Evolutionary conservation across 2,113 vertebrate species (phyloP), one percentile per base, ranked within the genome.

Genomic region (Choloepus hoffmanni): DNA sequence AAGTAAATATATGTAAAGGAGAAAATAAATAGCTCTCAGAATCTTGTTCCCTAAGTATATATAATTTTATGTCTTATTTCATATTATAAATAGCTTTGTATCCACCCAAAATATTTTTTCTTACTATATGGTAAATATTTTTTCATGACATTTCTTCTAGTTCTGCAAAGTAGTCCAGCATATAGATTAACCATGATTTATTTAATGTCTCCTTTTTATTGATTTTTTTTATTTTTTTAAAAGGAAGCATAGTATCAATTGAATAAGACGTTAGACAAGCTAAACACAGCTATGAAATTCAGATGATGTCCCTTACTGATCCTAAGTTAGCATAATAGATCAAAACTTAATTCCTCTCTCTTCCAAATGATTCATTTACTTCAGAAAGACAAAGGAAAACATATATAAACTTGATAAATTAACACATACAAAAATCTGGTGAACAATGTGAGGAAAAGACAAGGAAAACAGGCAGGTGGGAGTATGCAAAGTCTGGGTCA

Each of bases 61-160:
- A 19, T 58, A 85, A 13, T 73, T 82, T 7, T 40, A 16, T 91
- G 5, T 87, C 33, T 86, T 86, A 72, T n/a, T 73, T 91, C 30
- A 26, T 92, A 48, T 50, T 89, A 58, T 48, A 85, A 77, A 67
- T 67, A 48, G 12, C 13, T 90, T 78, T 74, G 3, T 85, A 12
- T 77, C 33, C 4, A 65, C 30, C 9, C 36, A 12, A 62, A 24
- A 28, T 19, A 3, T 43, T 82, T 85, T 93, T 96, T 16, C 13
- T 72, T 86, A 73, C 13, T 83, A 18, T 60, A 48, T 72, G 79
- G 70, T 92, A 13, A 83, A n/a, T 4, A 26, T 58, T 93, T 92
- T 43, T 2, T 36, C 12, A 19, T 89, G 73, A 24, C 30, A 83
- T 85, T 94, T 96, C 11, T 94, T 96, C 11, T 85, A 82, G 77